Evolutionary conservation across 2,888 invertebrate genomes (phyloP), one percentile per base, ranked within the genome.

Genomic region (Trichogramma evanescens): DNA sequence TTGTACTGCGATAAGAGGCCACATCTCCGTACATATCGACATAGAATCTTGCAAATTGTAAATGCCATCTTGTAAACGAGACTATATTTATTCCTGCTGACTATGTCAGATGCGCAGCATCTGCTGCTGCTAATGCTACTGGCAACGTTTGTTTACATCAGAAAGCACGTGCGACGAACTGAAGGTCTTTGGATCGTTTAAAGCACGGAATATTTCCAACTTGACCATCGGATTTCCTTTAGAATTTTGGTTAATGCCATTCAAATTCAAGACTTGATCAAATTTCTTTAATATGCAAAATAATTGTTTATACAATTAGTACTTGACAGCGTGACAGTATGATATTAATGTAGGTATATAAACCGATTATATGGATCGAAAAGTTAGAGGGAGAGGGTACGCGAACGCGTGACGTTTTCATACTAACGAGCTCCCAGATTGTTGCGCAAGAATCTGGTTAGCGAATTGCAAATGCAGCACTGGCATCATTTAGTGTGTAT

Each of bases 371-470:
- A 26, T 26, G 26, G 46, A 38, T 40, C 38, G 6, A 53, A 3
- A 42, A 13, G 5, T 46, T 42, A 59, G 58, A 58, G 59, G 61
- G 58, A 50, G 59, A 52, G 61, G 56, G 64, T 57, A 54, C 39
- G 63, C 59, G 62, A 64, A 49, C 49, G 64, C 54, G n/a, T 48
- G 49, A n/a, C 39, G 54, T 49, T 59, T 26, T 54, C 38, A 59
- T 48, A 49, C 40, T 44, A 45, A 53, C 48, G 48, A 44, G 40
- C 46, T 38, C 6, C 10, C 7, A 40, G 26, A 43, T 39, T 53
- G 62, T 69, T 69, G 61, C 66, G 65, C 64, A 68, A 69, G 64
- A 68, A 69, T 69, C 66, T 69, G 61, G 64, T 69, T 68, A 69
- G 68, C 55, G 51, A 13, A 26, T 26, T 26, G 26, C n/a, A 42